Conservation (phyloP, 2,888 invertebrate genomes). For the Odontocerum albicorne region DNA sequence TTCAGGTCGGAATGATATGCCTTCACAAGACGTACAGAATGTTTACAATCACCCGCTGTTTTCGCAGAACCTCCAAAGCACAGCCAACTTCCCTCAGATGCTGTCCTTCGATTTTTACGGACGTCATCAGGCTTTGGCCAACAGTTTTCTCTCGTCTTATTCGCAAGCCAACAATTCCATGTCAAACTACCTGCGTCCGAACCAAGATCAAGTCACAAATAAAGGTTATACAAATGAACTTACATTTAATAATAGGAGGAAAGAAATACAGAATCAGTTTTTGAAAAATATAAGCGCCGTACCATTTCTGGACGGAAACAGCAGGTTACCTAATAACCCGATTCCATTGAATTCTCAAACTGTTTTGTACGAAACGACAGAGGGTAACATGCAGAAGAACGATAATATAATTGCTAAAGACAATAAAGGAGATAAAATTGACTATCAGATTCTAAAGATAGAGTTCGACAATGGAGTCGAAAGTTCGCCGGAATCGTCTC, state of each 20-base stretch:
- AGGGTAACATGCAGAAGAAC: constrained; percentile 9
- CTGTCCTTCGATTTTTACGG: constrained; percentile 31
- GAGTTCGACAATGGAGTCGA: constrained; percentile 1
- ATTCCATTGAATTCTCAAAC: background rate
- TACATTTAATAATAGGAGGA: constrained; percentile 5
- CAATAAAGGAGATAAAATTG: background rate
- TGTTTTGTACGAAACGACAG: background rate
- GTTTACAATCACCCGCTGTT: constrained; percentile 26
- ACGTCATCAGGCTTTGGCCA: constrained; percentile 30
- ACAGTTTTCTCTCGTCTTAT: constrained; percentile 27
- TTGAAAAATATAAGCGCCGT: constrained; percentile 1
- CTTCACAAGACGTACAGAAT: too few species aligned
- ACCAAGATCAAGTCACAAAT: background rate
- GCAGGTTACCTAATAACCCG: background rate
- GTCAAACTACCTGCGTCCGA: constrained; percentile 11
- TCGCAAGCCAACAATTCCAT: constrained; percentile 14
- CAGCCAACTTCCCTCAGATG: constrained; percentile 22
- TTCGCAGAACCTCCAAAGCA: constrained; percentile 26
- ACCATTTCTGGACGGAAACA: too few species aligned
- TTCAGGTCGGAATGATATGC: too few species aligned
- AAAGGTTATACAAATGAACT: background rate
- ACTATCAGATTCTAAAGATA: background rate
- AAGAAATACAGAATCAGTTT: constrained; percentile 9
- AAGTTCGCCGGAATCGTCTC: background rate
- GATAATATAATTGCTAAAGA: constrained; percentile 1